A percentile compares a stretch with the other conserved stretches of the same genome.
These are phyloP conservation scores for Sebastes iracundus DNA, from an alignment of 2,797 vertebrate genomes.

Conservation along the genomic window DNA sequence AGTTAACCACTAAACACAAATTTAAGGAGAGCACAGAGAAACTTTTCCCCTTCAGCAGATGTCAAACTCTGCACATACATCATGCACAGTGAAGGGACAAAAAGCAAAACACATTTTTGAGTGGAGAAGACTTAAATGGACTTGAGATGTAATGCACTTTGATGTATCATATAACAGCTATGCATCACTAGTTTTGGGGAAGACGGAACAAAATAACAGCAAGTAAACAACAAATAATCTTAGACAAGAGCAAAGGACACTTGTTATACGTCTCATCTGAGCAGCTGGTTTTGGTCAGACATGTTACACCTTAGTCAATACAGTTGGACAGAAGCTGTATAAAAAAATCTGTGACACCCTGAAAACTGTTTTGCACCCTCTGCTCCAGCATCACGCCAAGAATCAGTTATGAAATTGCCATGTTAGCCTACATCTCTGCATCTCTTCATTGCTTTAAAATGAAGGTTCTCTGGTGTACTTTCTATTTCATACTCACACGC, in stretches of 20 bases:
- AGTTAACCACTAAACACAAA: neutral
- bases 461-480: neutral
- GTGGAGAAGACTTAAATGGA: neutral
- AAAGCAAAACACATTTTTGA: neutral
- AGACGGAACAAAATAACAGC: neutral
- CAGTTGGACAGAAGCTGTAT: neutral
- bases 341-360: neutral
- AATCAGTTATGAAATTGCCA: neutral
- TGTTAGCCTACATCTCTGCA: neutral
- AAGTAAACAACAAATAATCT: neutral
- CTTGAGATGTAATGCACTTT: neutral
- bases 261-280: neutral
- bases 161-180: neutral
- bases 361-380: neutral
- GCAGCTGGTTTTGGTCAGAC: neutral
- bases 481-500: neutral
- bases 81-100: neutral
- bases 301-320: neutral
- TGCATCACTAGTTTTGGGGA: neutral
- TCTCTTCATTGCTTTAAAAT: conserved; percentile 7
- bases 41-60: neutral
- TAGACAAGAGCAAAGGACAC: neutral
- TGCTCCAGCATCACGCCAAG: neutral
- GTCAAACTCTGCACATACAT: neutral
- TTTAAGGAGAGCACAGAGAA: neutral